phyloP scores from a whole-genome alignment of 2,888 invertebrate genomes.

The Acleris holmiana region DNA sequence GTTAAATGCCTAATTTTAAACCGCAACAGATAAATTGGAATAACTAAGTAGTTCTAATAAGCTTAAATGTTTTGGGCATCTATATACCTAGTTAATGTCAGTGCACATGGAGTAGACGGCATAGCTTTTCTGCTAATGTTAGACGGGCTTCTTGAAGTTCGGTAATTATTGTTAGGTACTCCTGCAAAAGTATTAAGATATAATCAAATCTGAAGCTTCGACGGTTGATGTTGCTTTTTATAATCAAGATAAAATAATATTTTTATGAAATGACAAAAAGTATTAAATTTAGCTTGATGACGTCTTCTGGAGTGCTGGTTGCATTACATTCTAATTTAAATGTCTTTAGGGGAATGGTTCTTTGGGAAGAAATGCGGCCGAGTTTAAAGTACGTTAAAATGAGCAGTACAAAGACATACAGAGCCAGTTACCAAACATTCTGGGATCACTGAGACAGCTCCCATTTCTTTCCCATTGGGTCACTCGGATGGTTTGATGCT shows the following conservation, averaged over 20 bases:
- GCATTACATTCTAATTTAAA: constrained; percentile 65
- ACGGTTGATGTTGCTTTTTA: constrained; percentile 68
- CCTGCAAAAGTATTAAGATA: constrained; percentile 72
- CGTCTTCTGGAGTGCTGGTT: constrained; percentile 51
- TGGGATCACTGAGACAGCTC: constrained; percentile 50
- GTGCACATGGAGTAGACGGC: constrained; percentile 78
- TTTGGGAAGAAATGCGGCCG: constrained; percentile 65
- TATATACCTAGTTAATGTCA: constrained; percentile 69
- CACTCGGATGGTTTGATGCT: constrained; percentile 59
- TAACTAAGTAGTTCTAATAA: constrained; percentile 73
- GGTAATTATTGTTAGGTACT: constrained; percentile 62
- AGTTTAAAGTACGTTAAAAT: constrained; percentile 47
- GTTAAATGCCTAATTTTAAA: constrained; percentile 80
- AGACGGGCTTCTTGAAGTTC: constrained; percentile 57
- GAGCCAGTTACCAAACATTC: constrained; percentile 76
- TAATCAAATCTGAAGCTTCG: constrained; percentile 60
- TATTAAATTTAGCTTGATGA: constrained; percentile 74
- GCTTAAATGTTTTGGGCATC: constrained; percentile 79
- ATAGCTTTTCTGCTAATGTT: constrained; percentile 73
- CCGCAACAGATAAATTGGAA: constrained; percentile 72
- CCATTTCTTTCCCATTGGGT: constrained; percentile 65
- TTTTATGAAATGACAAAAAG: constrained; percentile 82
- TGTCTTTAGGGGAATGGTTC: constrained; percentile 52
- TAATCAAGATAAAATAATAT: constrained; percentile 66
- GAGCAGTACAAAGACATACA: constrained; percentile 75